These are phyloP conservation scores for Acrobasis suavella DNA, from an alignment of 2,888 invertebrate species.

Conservation along the genomic window DNA sequence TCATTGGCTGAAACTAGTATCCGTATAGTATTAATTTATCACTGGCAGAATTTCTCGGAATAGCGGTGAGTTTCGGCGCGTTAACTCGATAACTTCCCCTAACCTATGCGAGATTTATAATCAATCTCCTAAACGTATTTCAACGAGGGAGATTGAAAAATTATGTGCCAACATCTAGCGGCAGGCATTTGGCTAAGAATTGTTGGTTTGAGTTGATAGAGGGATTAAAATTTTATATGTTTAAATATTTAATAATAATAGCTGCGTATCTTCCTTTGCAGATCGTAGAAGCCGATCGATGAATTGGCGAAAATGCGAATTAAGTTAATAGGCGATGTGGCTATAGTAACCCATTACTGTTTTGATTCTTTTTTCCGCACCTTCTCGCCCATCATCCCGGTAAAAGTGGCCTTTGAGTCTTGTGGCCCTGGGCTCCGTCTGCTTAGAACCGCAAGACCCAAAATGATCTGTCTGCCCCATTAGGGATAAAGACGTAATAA, in stretches of 20 bases:
- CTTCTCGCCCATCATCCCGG: too few relatives aligned
- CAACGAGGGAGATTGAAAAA: conserved; percentile 62
- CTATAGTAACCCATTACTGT: too few relatives aligned
- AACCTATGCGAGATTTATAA: conserved; percentile 71
- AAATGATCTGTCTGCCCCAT: too few relatives aligned
- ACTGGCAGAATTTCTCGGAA: conserved; percentile 15
- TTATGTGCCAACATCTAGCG: conserved; percentile 58
- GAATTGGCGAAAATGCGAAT: too few relatives aligned
- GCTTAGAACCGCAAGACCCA: too few relatives aligned
- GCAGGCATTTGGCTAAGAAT: conserved; percentile 19
- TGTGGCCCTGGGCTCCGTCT: too few relatives aligned
- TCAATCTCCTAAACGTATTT: conserved; percentile 75
- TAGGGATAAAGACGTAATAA: neutral
- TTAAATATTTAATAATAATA: too few relatives aligned
- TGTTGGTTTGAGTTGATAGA: conserved; percentile 31
- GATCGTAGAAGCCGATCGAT: too few relatives aligned
- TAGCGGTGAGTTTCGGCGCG: conserved; percentile 47
- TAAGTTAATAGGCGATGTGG: too few relatives aligned
- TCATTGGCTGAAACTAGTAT: conserved; percentile 3
- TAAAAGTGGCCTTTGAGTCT: too few relatives aligned
- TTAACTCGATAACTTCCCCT: conserved; percentile 70
- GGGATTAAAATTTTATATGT: conserved; percentile 23
- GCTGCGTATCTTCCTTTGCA: too few relatives aligned
- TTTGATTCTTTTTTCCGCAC: too few relatives aligned
- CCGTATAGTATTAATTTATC: conserved; percentile 21